Evolutionary conservation across 2,888 invertebrate genomes (phyloP), one percentile per base, ranked within the genome.

Genomic region (Diplazon laetatorius): DNA sequence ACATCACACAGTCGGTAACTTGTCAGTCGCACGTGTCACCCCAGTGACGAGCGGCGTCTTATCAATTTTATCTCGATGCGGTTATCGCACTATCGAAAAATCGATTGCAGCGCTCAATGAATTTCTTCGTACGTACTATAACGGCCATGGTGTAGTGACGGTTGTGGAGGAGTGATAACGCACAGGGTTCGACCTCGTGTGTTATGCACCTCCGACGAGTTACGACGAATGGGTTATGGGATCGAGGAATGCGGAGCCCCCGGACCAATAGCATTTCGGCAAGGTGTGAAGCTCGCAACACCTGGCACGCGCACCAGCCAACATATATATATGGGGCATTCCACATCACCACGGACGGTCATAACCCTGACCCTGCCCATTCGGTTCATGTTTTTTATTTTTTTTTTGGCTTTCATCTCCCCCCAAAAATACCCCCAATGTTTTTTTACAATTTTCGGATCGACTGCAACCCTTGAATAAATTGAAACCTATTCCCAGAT

Each of bases 251-350:
- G 37, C 30, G 30, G 46, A 14, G 37, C 20, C 12, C 48, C 10
- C 50, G 48, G 16, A 14, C 60, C 44, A 63, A 50, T 71, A 14
- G 60, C 70, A 14, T 44, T 30, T 44, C 39, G 2, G 3, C 55
- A 46, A 63, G 72, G 72, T 72, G 63, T 52, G 35, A 72, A 55
- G 30, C 25, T 39, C 20, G 42, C 42, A 44, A 71, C 62, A 71
- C 62, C 60, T 62, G 72, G 72, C 72, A 72, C 63, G 63, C 55
- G 72, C 63, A n/a, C n/a, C n/a, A 46, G n/a, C 4, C 6, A 30
- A 5, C 2, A 30, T 8, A n/a, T 30, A 4, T 25, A 22, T 25
- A 63, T 55, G n/a, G n/a, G n/a, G n/a, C n/a, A n/a, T n/a, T n/a
- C n/a, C n/a, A n/a, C n/a, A n/a, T n/a, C n/a, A n/a, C n/a, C n/a